phyloP scores from a whole-genome alignment of 23 tunicate species.

The Botrylloides violaceus region DNA sequence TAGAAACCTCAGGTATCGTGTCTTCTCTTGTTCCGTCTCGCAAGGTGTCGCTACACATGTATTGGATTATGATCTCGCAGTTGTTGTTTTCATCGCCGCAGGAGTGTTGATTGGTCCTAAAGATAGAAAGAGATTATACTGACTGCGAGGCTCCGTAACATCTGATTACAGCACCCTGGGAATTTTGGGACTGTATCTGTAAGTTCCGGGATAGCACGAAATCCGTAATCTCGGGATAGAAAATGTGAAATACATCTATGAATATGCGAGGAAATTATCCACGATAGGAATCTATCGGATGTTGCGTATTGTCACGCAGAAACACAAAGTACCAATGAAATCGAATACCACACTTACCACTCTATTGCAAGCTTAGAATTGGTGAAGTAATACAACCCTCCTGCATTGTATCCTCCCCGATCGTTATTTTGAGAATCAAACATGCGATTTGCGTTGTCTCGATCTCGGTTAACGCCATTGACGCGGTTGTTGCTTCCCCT shows the following conservation, averaged over 20 bases:
- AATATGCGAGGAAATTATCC: too few relatives aligned
- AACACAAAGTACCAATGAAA: too few relatives aligned
- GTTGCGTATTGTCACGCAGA: too few relatives aligned
- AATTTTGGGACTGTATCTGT: too few relatives aligned
- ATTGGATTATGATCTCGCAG: conserved; percentile 21
- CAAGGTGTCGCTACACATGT: conserved; percentile 14
- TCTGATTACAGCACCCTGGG: too few relatives aligned
- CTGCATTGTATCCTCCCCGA: conserved; percentile 97
- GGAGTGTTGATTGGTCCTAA: conserved; percentile 27
- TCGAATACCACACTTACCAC: conserved; percentile 62
- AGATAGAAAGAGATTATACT: too few relatives aligned
- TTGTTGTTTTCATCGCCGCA: conserved; percentile 22
- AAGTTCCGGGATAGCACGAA: too few relatives aligned
- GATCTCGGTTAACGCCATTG: conserved; percentile 47
- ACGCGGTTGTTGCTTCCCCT: conserved; percentile 77
- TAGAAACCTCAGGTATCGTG: conserved; percentile 20
- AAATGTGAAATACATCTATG: too few relatives aligned
- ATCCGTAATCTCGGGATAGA: too few relatives aligned
- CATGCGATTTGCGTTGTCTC: conserved; percentile 72
- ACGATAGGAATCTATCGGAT: too few relatives aligned
- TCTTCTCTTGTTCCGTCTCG: conserved; percentile 20
- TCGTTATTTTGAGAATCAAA: conserved; percentile 91
- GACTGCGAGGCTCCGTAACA: too few relatives aligned
- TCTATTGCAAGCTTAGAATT: conserved; percentile 53
- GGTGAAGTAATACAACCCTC: conserved; percentile 45